A percentile compares a stretch with the other conserved stretches of the same genome.
These are phyloP conservation scores for Subacronicta megacephala DNA, from an alignment of 2,888 invertebrate genomes.

Conservation along the genomic window DNA sequence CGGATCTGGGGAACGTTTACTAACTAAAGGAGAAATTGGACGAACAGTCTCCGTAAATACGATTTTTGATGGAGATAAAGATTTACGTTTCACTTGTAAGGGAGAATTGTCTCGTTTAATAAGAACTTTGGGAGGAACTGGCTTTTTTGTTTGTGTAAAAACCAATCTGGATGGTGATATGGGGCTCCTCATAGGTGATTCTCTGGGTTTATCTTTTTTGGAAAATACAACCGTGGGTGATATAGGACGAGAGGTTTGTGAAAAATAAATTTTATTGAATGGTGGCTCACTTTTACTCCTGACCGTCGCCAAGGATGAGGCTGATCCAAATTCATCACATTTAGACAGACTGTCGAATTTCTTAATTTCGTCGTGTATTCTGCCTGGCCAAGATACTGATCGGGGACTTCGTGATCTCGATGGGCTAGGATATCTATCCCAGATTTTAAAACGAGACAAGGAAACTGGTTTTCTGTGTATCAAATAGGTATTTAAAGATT, in stretches of 20 bases:
- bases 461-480: conserved; percentile 92
- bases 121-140: conserved; percentile 76
- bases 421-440: conserved; percentile 89
- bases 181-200: conserved; percentile 55
- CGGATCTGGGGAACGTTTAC: conserved; percentile 57
- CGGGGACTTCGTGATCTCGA: conserved; percentile 88
- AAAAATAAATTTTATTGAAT: conserved; percentile 85
- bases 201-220: conserved; percentile 68
- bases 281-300: conserved; percentile 92
- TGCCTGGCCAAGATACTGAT: conserved; percentile 90
- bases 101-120: conserved; percentile 57
- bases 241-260: conserved; percentile 84
- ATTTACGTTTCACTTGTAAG: conserved; percentile 56
- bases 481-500: conserved; percentile 91
- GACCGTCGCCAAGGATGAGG: conserved; percentile 84
- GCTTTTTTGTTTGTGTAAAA: conserved; percentile 76
- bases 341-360: conserved; percentile 86
- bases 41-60: conserved; percentile 78
- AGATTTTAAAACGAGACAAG: conserved; percentile 92
- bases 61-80: conserved; percentile 75
- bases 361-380: conserved; percentile 84
- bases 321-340: conserved; percentile 80
- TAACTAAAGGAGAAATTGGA: conserved; percentile 75
- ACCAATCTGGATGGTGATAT: conserved; percentile 74
- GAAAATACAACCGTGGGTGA: conserved; percentile 81